Evolutionary conservation across 2,113 vertebrate genomes (phyloP).

Genomic region (Tamias sibiricus): DNA sequence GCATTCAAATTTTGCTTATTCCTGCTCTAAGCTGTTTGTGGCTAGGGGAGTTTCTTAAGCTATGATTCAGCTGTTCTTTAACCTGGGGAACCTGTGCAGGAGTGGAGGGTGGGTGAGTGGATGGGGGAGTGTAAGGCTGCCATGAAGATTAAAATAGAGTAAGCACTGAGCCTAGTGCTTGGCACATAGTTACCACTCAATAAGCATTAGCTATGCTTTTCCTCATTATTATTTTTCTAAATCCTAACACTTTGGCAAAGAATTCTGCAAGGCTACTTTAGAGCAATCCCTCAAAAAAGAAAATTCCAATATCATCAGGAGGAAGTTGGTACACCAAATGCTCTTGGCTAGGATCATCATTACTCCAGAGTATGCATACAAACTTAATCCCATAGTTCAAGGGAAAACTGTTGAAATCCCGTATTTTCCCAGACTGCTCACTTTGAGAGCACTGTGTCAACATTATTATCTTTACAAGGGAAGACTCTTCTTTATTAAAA

Average conservation of each 20-base stretch:
- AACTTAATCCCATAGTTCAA: conserved; percentile 5
- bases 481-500: conserved; percentile 50
- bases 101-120: not conserved
- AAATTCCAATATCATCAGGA: conserved; percentile 59
- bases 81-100: not conserved
- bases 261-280: conserved; percentile 69
- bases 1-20: not conserved
- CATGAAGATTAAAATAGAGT: not conserved
- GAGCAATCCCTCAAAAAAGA: conserved; percentile 72
- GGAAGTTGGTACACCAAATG: conserved; percentile 69
- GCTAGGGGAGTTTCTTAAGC: not conserved
- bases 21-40: not conserved
- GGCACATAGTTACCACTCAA: not conserved
- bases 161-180: not conserved
- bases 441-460: conserved; percentile 20
- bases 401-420: not conserved
- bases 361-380: not conserved
- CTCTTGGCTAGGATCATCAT: not conserved
- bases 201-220: not conserved
- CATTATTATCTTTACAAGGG: conserved; percentile 5
- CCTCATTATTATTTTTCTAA: not conserved
- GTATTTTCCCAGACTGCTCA: not conserved
- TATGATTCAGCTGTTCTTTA: not conserved
- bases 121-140: not conserved
- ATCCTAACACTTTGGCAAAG: conserved; percentile 62